Evolutionary conservation across 2,113 vertebrate species (phyloP).

Genomic region (Brachypodius melanocephalos): DNA sequence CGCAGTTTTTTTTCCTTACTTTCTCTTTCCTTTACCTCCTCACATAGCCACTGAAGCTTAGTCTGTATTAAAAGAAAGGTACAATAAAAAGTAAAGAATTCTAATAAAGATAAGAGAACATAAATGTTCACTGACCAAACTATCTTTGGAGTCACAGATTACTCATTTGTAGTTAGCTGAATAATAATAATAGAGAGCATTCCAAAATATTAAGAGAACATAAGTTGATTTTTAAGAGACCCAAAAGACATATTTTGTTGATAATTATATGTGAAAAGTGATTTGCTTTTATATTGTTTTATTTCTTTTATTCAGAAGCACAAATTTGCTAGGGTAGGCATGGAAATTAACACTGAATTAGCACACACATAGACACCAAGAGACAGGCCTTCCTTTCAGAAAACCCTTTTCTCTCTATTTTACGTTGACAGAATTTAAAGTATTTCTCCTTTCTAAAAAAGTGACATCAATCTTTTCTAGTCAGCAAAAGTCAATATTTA

Average conservation of each 20-base stretch:
- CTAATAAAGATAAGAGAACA: neutral
- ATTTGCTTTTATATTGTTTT: neutral
- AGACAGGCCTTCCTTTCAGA: neutral
- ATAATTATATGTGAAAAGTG: neutral
- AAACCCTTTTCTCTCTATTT: neutral
- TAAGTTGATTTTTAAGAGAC: neutral
- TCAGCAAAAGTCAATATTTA: neutral
- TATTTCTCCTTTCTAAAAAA: neutral
- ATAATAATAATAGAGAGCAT: neutral
- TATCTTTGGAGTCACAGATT: neutral
- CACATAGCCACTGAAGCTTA: constrained; percentile 88
- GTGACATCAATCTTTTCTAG: neutral
- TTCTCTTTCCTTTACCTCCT: constrained; percentile 84
- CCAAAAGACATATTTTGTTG: neutral
- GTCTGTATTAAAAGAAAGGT: constrained; percentile 60
- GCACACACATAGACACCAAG: neutral
- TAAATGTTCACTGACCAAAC: neutral
- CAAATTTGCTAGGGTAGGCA: neutral
- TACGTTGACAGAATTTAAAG: neutral
- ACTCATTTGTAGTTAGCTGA: neutral
- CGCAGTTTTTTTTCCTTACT: constrained; percentile 76
- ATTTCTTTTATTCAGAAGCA: neutral
- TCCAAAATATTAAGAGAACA: neutral
- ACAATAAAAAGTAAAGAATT: neutral
- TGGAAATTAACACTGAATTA: neutral